Evolutionary conservation across 2,888 invertebrate genomes (phyloP).

Genomic region (Scaptomyza reducta): DNA sequence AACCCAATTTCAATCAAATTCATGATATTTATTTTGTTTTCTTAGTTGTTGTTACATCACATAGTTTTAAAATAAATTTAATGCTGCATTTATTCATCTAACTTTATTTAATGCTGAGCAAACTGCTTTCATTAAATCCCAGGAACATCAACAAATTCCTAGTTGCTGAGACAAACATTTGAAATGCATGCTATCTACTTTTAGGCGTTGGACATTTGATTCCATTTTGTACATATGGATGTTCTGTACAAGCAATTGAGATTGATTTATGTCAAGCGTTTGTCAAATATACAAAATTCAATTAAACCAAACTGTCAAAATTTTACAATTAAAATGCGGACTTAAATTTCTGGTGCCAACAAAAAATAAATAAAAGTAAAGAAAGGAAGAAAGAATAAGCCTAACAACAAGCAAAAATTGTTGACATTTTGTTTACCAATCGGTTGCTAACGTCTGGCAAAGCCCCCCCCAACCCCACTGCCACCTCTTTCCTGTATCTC

Average conservation of each 20-base stretch:
- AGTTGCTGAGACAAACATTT: background rate
- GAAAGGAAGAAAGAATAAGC: background rate
- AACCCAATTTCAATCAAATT: too few species aligned
- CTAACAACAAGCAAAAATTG: slow-evolving; percentile 27
- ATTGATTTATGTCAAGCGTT: slow-evolving; percentile 30
- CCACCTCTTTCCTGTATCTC: slow-evolving; percentile 5
- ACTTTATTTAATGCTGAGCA: slow-evolving; percentile 8
- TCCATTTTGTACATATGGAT: slow-evolving; percentile 37
- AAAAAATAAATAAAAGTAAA: slow-evolving; percentile 17
- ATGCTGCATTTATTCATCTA: background rate
- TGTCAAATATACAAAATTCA: slow-evolving; percentile 52
- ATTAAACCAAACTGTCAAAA: slow-evolving; percentile 35
- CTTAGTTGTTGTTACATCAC: background rate
- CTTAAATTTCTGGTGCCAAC: slow-evolving; percentile 40
- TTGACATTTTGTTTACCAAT: slow-evolving; percentile 54
- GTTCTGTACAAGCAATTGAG: slow-evolving; percentile 13
- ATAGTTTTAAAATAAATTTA: too few species aligned
- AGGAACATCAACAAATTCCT: background rate
- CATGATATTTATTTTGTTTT: too few species aligned
- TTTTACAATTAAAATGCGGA: slow-evolving; percentile 28
- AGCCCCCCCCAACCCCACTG: background rate
- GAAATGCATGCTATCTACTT: slow-evolving; percentile 12
- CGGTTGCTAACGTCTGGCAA: slow-evolving; percentile 59
- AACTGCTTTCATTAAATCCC: background rate
- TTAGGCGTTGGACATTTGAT: slow-evolving; percentile 19